Conservation (phyloP, 2,113 vertebrate species). For the Lampris megalopsis region DNA sequence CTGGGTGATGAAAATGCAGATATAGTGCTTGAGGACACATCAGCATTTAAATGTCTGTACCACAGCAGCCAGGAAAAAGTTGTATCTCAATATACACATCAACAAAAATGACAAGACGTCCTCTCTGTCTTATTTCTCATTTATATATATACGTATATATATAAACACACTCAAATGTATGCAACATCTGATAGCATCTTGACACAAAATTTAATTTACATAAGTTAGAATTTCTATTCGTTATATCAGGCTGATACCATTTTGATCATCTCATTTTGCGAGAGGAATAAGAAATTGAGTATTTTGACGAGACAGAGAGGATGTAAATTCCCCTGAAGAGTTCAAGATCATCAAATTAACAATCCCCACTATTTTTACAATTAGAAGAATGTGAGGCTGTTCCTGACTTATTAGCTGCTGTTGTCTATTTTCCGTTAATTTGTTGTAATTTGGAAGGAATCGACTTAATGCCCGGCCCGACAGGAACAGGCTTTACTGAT, state of each 20-base stretch:
- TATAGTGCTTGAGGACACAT: neutral
- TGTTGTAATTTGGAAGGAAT: conserved; percentile 76
- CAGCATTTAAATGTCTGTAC: neutral
- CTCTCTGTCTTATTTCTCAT: neutral
- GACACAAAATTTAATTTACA: neutral
- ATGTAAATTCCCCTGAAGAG: conserved; percentile 34
- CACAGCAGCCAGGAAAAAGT: neutral
- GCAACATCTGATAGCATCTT: neutral
- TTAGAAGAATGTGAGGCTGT: conserved; percentile 64
- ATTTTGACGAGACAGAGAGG: conserved; percentile 15
- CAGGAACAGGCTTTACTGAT: conserved; percentile 69
- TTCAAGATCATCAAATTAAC: conserved; percentile 46
- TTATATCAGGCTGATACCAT: neutral
- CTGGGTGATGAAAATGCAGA: neutral
- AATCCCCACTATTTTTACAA: conserved; percentile 56
- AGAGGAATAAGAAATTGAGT: conserved; percentile 17
- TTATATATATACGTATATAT: conserved; percentile 6
- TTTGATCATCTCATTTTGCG: conserved; percentile 16
- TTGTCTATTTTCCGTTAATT: conserved; percentile 74
- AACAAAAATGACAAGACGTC: neutral
- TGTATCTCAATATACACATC: neutral
- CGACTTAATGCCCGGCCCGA: conserved; percentile 68
- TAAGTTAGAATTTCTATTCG: conserved; percentile 23
- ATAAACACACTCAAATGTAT: neutral
- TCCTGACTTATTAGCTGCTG: conserved; percentile 65